Percentiles rank a stretch among this genome's conserved stretches.
phyloP scores from a whole-genome alignment of 2,797 vertebrate species.

The Danio aesculapii region DNA sequence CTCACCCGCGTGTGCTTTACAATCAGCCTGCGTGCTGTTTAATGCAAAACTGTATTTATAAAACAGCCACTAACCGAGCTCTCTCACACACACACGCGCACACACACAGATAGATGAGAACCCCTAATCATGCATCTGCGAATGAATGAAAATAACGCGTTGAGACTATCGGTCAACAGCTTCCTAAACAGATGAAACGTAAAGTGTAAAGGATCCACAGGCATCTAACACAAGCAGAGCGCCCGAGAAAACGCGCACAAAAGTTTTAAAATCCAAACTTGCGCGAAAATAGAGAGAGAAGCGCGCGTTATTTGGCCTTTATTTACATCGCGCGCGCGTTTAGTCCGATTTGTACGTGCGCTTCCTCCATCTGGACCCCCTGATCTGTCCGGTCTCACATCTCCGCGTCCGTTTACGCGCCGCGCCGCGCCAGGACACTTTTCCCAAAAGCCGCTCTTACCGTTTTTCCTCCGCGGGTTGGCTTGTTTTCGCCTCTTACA shows the following conservation, averaged over 20 bases:
- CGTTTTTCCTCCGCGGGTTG: conserved; percentile 98
- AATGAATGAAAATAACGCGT: conserved; percentile 35
- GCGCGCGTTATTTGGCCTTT: not conserved
- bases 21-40: conserved; percentile 7
- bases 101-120: conserved; percentile 8
- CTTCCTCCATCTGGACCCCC: conserved; percentile 11
- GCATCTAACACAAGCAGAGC: conserved; percentile 16
- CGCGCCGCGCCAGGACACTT: conserved; percentile 41
- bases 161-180: conserved; percentile 3
- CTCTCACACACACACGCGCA: not conserved
- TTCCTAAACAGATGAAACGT: not conserved
- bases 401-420: conserved; percentile 60
- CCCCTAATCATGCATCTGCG: conserved; percentile 4
- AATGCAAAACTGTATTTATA: conserved; percentile 20
- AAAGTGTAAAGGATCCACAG: conserved; percentile 34
- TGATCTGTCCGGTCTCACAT: conserved; percentile 58
- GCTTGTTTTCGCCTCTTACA: conserved; percentile 98
- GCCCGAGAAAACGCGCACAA: conserved; percentile 18
- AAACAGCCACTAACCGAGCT: not conserved
- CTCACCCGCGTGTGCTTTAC: not conserved
- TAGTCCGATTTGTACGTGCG: conserved; percentile 43
- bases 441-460: conserved; percentile 80
- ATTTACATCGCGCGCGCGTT: not conserved
- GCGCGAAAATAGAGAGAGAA: conserved; percentile 17
- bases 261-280: conserved; percentile 52